Evolutionary conservation across 2,797 vertebrate species (phyloP).

Genomic region (Myiotriccus ornatus): DNA sequence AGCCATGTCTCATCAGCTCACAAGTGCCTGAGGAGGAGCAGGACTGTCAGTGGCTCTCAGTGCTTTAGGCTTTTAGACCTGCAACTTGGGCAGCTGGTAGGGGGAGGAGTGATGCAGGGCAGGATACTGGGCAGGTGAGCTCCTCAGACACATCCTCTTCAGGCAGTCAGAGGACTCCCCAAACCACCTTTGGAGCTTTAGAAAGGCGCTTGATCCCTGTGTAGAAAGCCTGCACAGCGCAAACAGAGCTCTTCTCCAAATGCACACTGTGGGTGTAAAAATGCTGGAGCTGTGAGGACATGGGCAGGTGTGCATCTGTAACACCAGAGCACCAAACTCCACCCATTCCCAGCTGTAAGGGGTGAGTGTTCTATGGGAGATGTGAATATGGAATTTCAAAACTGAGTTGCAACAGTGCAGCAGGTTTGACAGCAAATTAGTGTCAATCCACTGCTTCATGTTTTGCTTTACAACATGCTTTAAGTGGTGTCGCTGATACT

Average conservation of each 20-base stretch:
- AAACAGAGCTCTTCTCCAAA: background rate
- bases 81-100: background rate
- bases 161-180: background rate
- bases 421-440: background rate
- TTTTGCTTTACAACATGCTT: background rate
- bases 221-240: rapidly evolving
- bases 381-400: rapidly evolving
- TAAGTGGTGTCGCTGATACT: background rate
- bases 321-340: background rate
- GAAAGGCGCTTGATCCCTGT: background rate
- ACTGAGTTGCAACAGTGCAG: background rate
- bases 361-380: background rate
- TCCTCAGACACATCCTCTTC: background rate
- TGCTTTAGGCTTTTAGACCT: background rate
- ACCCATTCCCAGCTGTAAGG: background rate
- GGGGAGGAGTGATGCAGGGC: background rate
- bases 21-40: background rate
- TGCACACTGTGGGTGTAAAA: background rate
- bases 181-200: background rate
- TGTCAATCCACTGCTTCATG: rapidly evolving
- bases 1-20: background rate
- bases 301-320: rapidly evolving
- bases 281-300: background rate
- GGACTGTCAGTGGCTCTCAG: rapidly evolving
- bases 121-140: background rate